These are phyloP conservation scores for Petrocephalus schoutedeni DNA, from an alignment of 2,797 vertebrate genomes.

Conservation along the genomic window DNA sequence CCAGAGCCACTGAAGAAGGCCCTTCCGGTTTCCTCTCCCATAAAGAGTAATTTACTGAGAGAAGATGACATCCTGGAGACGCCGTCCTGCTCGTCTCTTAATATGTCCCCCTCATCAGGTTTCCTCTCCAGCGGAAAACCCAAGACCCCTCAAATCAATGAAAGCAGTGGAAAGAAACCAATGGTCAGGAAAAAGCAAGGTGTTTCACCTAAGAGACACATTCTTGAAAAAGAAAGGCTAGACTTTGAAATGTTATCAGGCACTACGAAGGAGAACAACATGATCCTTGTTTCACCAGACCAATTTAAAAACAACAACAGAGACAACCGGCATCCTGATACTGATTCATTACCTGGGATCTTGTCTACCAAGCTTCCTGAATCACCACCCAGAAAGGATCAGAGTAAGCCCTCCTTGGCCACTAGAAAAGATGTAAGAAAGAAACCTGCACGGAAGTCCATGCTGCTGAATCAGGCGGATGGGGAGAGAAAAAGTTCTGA, in stretches of 20 bases:
- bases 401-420: not conserved
- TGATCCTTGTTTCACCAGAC: conserved; percentile 33
- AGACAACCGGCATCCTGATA: conserved; percentile 62
- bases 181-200: conserved; percentile 61
- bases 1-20: conserved; percentile 56
- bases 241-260: conserved; percentile 40
- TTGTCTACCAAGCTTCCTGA: conserved; percentile 60
- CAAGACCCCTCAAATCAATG: conserved; percentile 38
- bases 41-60: conserved; percentile 43
- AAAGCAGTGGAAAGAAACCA: conserved; percentile 47
- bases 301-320: conserved; percentile 49
- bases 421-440: conserved; percentile 15
- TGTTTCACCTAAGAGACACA: conserved; percentile 55
- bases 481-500: conserved; percentile 1
- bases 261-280: conserved; percentile 24
- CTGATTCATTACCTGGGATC: conserved; percentile 62
- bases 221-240: conserved; percentile 51
- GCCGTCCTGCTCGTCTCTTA: conserved; percentile 32
- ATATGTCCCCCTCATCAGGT: conserved; percentile 29
- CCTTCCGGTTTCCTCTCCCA: conserved; percentile 40
- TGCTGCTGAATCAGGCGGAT: too few relatives aligned
- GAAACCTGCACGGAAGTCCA: conserved; percentile 17
- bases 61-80: conserved; percentile 39
- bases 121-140: conserved; percentile 43
- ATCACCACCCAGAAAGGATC: conserved; percentile 25